A percentile compares a stretch with the other conserved stretches of the same genome.
Evolutionary conservation across 2,888 invertebrate species (phyloP).

Genomic region (Eurois occulta): DNA sequence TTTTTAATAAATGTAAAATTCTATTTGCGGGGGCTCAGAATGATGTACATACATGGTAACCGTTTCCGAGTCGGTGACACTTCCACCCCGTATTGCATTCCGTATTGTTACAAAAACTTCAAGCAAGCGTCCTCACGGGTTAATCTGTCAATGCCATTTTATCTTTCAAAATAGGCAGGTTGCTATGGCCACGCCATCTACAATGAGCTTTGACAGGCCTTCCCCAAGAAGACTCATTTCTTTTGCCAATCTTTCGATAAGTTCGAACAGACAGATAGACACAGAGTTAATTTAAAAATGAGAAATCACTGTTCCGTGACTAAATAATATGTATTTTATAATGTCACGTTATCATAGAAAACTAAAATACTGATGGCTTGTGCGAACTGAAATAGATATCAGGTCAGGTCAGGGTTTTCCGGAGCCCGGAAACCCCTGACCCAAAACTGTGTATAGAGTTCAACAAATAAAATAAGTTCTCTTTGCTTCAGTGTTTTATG

Average conservation of each 20-base stretch:
- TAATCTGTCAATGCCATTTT: no score
- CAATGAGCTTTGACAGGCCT: no score
- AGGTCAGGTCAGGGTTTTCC: constrained; percentile 2
- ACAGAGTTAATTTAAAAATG: not conserved
- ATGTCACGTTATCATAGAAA: not conserved
- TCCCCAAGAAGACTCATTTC: no score
- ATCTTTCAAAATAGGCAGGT: no score
- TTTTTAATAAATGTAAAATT: no score
- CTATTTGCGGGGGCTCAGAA: no score
- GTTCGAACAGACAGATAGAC: not conserved
- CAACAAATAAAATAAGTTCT: not conserved
- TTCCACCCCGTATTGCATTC: no score
- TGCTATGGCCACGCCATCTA: no score
- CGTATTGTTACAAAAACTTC: no score
- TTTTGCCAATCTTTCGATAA: not conserved
- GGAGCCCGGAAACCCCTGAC: constrained; percentile 1
- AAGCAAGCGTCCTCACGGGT: no score
- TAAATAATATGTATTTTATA: not conserved
- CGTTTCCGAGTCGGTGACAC: no score
- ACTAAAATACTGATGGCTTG: not conserved
- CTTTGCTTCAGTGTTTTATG: not conserved
- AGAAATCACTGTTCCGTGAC: not conserved
- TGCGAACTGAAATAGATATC: constrained; percentile 7
- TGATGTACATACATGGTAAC: no score
- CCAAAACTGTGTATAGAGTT: not conserved